Evolutionary conservation across 2,888 invertebrate genomes (phyloP), one percentile per base, ranked within the genome.

Genomic region (Drosophila monieri): DNA sequence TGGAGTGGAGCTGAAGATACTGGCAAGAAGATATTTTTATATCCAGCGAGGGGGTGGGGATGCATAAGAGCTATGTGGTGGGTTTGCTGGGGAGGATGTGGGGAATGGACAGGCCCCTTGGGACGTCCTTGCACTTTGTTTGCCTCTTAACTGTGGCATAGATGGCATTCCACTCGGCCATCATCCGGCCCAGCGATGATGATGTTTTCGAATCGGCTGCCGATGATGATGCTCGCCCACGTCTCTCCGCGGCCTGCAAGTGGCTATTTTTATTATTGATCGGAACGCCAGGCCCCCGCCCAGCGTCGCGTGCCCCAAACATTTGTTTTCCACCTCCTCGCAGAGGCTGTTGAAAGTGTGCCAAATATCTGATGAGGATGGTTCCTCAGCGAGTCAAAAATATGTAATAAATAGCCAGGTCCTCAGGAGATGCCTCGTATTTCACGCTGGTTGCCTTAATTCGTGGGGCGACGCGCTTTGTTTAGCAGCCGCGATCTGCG

Each of bases 301-400:
- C 46, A 66, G 25, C 67, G 77, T 79, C 76, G 76, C 76, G 77
- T 77, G 76, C 64, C 73, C 70, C 44, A 44, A 44, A 32, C 14
- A 14, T 41, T 23, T 23, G 21, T 23, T 23, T 4, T 23, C 18
- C 18, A 1, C 18, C 18, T 18, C 18, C 1, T 21, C 46, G 54
- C 8, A 21, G 65, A 30, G 12, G 47, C 41, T 49, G 35, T 66
- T 76, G 73, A 77, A 55, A 61, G 71, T 80, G 84, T 78, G 78
- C 78, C 84, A 83, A 78, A 83, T 83, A 83, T 83, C 83, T 80
- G 60, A 61, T 80, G 60, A 61, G 62, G 74, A 62, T 60, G 49
- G 55, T 59, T 48, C 64, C 46, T 62, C 51, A 57, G 61, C 80
- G 77, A 80, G 64, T 83, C 71, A 77, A 83, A 77, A 76, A 58